Base-by-base conservation (phyloP, 2,888 invertebrate genomes). In the Neuroscelio doddi region DNA sequence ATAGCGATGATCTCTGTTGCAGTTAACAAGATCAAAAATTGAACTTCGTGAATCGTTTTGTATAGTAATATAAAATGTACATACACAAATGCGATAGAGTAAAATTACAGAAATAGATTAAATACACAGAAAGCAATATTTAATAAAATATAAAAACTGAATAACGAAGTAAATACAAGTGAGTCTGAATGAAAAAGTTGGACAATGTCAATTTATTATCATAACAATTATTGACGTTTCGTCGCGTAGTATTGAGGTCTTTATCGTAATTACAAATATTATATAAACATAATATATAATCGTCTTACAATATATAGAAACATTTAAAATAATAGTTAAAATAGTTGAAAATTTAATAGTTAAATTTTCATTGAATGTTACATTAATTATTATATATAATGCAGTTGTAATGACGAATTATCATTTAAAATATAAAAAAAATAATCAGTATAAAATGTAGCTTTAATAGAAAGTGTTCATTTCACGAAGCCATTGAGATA, bases 51-150 rank as follows among this genome's bases (percentile, higher is more conserved):
- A 14, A 15, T 10, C 3, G 36, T 16, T 36, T 36, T 16, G 16
- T 16, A 15, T 36, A 36, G 16, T 36, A 36, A 36, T 36, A 16
- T 14, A 36, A 36, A 36, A 36, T 15, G 10, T 16, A 36, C 34
- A 36, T 36, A 9, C 36, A 36, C 36, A 36, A 10, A 15, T 3
- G 7, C 15, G 15, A 9, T 7, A 36, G 15, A 15, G 10, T 3
- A 36, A 9, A 7, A 15, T 2, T 7, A 36, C 16, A 16, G 16
- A 36, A 36, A 14, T 12, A 36, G 10, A 15, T 9, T 4, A 15
- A 15, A 3, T 15, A 3, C n/a, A n/a, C n/a, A n/a, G n/a, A n/a
- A n/a, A n/a, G n/a, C n/a, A n/a, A n/a, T n/a, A n/a, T n/a, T n/a
- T n/a, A 26, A 26, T 26, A 26, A 26, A 7, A 26, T 26, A 26